phyloP scores from a whole-genome alignment of 2,113 vertebrate species.

The Willisornis vidua region DNA sequence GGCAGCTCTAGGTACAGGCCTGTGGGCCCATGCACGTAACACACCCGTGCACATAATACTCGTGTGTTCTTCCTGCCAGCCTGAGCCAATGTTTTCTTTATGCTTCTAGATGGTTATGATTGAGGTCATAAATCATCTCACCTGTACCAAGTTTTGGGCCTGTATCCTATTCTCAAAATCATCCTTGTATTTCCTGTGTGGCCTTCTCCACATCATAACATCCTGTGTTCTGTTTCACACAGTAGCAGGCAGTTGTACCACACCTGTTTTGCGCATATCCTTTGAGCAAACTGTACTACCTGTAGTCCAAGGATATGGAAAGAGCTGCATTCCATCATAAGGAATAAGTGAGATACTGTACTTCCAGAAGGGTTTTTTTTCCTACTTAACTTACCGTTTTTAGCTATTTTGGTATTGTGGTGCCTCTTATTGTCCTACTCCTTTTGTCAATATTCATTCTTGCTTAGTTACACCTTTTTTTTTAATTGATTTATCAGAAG shows the following conservation, averaged over 20 bases:
- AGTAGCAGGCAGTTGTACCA: background rate
- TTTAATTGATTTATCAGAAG: background rate
- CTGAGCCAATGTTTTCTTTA: background rate
- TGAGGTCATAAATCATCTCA: background rate
- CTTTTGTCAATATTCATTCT: background rate
- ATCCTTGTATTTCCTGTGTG: background rate
- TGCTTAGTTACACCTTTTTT: background rate
- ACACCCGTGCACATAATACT: background rate
- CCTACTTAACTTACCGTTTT: background rate
- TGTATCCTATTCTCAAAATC: background rate
- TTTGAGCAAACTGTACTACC: background rate
- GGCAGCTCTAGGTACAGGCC: background rate
- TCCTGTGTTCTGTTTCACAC: background rate
- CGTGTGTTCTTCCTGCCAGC: background rate
- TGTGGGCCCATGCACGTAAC: accelerated
- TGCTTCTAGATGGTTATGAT: background rate
- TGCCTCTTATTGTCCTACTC: background rate
- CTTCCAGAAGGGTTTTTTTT: background rate
- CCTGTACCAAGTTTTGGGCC: background rate
- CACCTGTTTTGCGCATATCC: background rate
- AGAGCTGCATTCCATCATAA: background rate
- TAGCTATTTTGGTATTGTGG: background rate
- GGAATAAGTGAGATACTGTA: background rate
- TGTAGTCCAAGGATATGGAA: background rate
- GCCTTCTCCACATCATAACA: background rate